Conservation (phyloP, 2,113 vertebrate species). For the Calidris pygmaea region DNA sequence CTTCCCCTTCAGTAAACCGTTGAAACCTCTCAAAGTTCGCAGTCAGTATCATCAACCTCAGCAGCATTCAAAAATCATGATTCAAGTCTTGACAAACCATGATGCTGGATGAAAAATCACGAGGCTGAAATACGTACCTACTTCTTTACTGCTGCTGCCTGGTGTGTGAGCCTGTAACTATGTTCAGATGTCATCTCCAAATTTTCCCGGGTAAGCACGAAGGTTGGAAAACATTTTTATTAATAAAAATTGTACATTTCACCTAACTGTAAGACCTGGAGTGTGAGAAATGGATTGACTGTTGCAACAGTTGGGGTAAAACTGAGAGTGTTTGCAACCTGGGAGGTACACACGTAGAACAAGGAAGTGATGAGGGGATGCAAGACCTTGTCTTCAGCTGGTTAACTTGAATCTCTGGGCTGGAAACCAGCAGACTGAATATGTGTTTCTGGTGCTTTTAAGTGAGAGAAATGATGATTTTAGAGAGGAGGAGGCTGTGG, state of each 20-base stretch:
- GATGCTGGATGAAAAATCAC: not conserved
- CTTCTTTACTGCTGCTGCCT: not conserved
- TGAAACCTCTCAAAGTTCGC: not conserved
- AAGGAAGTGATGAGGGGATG: not conserved
- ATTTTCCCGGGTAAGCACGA: not conserved
- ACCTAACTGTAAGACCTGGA: not conserved
- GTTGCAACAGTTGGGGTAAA: not conserved
- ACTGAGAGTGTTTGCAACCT: not conserved
- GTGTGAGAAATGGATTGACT: not conserved
- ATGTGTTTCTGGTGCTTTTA: not conserved
- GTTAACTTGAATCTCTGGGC: not conserved
- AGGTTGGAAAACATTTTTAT: not conserved
- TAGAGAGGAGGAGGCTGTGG: not conserved
- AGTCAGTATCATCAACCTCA: not conserved
- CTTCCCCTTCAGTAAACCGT: not conserved
- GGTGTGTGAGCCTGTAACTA: not conserved
- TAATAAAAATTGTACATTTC: not conserved
- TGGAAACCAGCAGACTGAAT: not conserved
- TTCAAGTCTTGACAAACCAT: not conserved
- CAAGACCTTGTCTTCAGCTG: not conserved
- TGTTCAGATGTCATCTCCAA: not conserved
- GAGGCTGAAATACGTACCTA: not conserved
- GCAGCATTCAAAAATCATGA: not conserved
- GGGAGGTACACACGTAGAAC: fast-evolving
- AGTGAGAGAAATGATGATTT: not conserved